Conservation (phyloP, 2,113 vertebrate species). For the Microtus richardsoni region DNA sequence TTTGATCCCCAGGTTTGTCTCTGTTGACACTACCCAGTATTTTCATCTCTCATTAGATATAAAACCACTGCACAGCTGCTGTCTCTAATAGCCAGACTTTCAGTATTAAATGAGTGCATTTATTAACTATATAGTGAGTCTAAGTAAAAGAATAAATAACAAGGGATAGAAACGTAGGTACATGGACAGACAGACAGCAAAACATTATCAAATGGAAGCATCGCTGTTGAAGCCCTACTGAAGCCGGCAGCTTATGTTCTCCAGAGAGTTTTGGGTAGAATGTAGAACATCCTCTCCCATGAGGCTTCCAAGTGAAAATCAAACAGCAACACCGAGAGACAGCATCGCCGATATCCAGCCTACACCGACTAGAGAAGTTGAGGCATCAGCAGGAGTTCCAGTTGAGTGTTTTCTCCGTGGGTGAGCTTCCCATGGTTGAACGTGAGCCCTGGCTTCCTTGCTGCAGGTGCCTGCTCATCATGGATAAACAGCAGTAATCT, state of each 20-base stretch:
- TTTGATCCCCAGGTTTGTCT: neutral
- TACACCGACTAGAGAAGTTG: neutral
- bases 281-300: no score
- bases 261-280: neutral
- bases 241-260: neutral
- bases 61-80: neutral
- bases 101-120: neutral
- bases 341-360: neutral
- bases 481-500: neutral
- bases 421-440: neutral
- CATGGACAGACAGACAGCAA: neutral
- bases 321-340: no score
- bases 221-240: neutral
- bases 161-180: neutral
- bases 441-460: neutral
- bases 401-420: no score
- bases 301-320: neutral
- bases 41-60: constrained; percentile 18
- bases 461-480: no score
- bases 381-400: neutral
- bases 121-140: neutral
- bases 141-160: neutral
- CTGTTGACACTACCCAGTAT: neutral
- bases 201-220: neutral
- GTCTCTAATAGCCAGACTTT: neutral